phyloP scores from a whole-genome alignment of 2,797 vertebrate genomes.

The Tamandua tetradactyla region DNA sequence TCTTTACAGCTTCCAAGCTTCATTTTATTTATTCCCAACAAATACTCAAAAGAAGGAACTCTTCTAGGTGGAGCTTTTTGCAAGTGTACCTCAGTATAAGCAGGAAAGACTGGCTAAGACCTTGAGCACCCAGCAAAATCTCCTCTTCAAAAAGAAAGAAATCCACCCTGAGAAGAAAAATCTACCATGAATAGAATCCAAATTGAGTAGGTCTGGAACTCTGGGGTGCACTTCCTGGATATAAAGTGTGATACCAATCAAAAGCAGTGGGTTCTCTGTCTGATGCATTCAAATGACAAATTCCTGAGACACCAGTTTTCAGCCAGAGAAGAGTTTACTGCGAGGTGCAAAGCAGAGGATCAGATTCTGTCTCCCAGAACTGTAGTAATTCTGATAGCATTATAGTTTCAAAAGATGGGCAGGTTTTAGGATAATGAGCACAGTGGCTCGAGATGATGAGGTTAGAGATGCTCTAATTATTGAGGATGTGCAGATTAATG shows the following conservation, averaged over 20 bases:
- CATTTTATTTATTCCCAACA: background rate
- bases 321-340: too few species aligned
- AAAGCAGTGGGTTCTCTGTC: too few species aligned
- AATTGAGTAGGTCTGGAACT: background rate
- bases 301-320: too few species aligned
- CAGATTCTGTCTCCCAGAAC: too few species aligned
- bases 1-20: background rate
- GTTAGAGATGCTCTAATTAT: too few species aligned
- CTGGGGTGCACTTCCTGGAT: background rate
- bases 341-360: too few species aligned
- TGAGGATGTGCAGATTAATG: too few species aligned
- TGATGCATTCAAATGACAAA: too few species aligned
- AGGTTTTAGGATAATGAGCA: too few species aligned
- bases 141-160: background rate
- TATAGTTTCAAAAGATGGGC: too few species aligned
- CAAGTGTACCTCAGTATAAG: background rate
- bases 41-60: background rate
- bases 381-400: too few species aligned
- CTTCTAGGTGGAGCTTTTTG: background rate
- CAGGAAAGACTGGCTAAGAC: background rate
- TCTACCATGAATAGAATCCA: background rate
- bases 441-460: too few species aligned
- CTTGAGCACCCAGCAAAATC: background rate
- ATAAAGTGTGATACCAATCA: rapidly evolving
- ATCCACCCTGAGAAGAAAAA: background rate